phyloP scores from a whole-genome alignment of 1,140 invertebrate species.

The Aplysia californica region DNA sequence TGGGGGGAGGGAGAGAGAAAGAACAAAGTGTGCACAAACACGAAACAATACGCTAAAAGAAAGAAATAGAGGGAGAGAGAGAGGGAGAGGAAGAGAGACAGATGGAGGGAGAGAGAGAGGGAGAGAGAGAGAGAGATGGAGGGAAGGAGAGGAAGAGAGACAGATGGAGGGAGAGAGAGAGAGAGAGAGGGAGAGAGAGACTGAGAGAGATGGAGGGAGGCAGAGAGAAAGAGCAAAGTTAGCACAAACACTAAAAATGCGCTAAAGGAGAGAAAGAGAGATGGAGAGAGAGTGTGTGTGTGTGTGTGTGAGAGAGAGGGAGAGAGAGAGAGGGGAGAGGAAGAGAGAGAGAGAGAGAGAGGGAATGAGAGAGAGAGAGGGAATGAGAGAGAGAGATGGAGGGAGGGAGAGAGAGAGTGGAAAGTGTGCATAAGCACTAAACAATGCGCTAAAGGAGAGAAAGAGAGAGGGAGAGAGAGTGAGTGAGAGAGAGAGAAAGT shows the following conservation, averaged over 20 bases:
- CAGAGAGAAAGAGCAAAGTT: background rate
- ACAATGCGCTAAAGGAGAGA: too few species aligned
- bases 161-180: background rate
- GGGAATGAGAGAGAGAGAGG: slow-evolving; percentile 9
- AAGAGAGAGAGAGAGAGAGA: background rate
- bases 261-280: background rate
- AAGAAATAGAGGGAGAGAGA: slow-evolving; percentile 18
- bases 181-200: slow-evolving; percentile 1
- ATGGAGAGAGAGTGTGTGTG: background rate
- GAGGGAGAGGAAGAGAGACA: slow-evolving; percentile 20
- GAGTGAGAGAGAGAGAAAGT: background rate
- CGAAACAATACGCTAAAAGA: too few species aligned
- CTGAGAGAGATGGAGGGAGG: slow-evolving; percentile 17
- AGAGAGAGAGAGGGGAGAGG: background rate
- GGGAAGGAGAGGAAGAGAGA: background rate
- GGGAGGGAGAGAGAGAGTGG: background rate
- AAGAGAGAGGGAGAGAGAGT: background rate
- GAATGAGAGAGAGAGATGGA: slow-evolving; percentile 4
- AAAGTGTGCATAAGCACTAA: background rate
- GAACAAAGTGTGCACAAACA: too few species aligned
- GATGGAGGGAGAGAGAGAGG: slow-evolving; percentile 17
- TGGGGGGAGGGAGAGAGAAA: background rate
- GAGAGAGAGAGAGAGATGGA: background rate
- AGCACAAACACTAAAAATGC: background rate
- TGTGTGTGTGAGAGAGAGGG: background rate